Base-by-base conservation (phyloP, 2,888 invertebrate species). In the Drosophila kanekoi region DNA sequence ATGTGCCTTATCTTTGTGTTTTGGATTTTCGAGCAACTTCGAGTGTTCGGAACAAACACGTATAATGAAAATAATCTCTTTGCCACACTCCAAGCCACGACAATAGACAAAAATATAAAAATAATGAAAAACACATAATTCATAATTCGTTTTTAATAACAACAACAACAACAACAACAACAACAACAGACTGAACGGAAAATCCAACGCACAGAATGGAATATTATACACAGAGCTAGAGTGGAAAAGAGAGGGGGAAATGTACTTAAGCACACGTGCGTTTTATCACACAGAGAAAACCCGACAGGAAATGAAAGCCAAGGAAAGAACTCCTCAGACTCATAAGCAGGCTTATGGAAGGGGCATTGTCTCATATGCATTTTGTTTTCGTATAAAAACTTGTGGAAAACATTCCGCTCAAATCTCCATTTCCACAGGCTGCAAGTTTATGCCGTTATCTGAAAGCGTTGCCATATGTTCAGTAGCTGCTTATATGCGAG, bases 111-210 rank as follows among this genome's bases (percentile, higher is more conserved):
- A 51, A 52, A 32, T 13, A 61, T 33, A 43, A 58, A 60, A 56
- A 71, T 74, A 58, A 77, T 76, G 72, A 76, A 67, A 80, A 72
- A 80, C 78, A 84, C 79, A 86, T 81, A 88, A 86, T 74, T 88
- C 83, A 86, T 86, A 86, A 86, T 88, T 81, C 85, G 87, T 86
- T 86, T 88, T 86, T 88, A 88, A 88, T 88, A 83, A 78, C 72
- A 71, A 67, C 23, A 23, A 23, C 23, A 88, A 88, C 86, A 83
- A 78, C 72, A 71, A 67, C 23, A 23, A 23, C 23, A 81, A 78
- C 72, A 66, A 63, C 51, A 72, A 68, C 49, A 59, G 16, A 47
- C 11, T 20, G 48, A 52, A 43, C 40, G 49, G 14, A 40, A 76
- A 73, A 73, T 49, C 20, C 73, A 59, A 51, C 28, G 16, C 16